phyloP scores from a whole-genome alignment of 2,113 vertebrate species.

The Odontophorus gujanensis region DNA sequence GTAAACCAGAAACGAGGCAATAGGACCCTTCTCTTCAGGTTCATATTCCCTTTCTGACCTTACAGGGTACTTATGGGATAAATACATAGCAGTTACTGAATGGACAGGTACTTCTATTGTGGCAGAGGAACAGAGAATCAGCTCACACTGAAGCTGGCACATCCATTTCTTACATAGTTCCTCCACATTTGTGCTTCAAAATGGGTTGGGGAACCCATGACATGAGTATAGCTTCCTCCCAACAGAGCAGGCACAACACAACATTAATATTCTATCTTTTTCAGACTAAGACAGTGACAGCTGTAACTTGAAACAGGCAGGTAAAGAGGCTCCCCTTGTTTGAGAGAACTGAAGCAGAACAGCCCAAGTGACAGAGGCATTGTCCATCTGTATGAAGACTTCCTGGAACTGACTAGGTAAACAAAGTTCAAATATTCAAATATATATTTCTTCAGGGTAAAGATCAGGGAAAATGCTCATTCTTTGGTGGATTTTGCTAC shows the following conservation, averaged over 20 bases:
- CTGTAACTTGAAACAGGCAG: background rate
- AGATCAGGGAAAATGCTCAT: background rate
- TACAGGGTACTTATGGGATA: background rate
- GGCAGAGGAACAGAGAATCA: background rate
- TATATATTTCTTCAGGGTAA: background rate
- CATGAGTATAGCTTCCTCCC: background rate
- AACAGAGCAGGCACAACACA: background rate
- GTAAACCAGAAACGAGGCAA: background rate
- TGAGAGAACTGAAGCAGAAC: background rate
- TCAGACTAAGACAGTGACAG: background rate
- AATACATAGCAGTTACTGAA: background rate
- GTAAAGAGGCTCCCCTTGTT: background rate
- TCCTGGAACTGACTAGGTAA: constrained; percentile 47
- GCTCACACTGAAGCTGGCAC: background rate
- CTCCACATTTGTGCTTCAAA: background rate
- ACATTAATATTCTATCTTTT: background rate
- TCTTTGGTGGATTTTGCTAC: background rate
- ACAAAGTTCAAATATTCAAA: constrained; percentile 42
- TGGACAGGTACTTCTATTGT: background rate
- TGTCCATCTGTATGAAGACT: background rate
- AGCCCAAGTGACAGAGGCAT: background rate
- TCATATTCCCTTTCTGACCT: background rate
- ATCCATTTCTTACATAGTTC: background rate
- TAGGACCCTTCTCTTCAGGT: background rate
- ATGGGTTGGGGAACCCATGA: background rate